Base-by-base conservation (phyloP, 1,140 invertebrate genomes). In the Eriosoma lanigerum region DNA sequence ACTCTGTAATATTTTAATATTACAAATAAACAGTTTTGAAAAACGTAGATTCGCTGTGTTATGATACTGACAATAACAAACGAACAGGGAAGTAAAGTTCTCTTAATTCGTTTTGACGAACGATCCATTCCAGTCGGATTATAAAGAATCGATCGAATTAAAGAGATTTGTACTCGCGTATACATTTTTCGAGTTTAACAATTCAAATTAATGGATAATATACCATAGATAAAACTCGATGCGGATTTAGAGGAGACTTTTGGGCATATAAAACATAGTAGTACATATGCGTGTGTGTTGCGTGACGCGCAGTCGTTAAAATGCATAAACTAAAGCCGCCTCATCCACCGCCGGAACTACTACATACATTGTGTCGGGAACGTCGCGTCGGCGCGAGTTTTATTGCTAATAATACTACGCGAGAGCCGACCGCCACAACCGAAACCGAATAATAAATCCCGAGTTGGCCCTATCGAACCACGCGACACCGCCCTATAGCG, bases 261-360 rank as follows among this genome's bases (percentile, higher is more conserved):
- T 58, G 32, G 50, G 52, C 32, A 17, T 56, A 46, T 46, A 75
- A 58, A 75, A 56, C 29, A 56, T 12, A 12, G 46, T 48, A 10
- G 46, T 48, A 10, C 46, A 15, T 21, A 5, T 24, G 46, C 15
- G 46, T 52, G 68, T 52, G 48, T 44, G 73, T 76, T 21, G 73
- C 73, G 75, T 78, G 75, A 78, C 56, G 38, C 54, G 54, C 75
- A 38, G 32, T 56, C 75, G 75, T 78, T 78, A 78, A 78, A 78
- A 62, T 38, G 75, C 75, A 29, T 78, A 62, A 62, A 62, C 56
- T 48, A 62, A 62, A 62, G 56, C 75, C 75, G 56, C 38, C 5
- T 24, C 17, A n/a, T 24, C 50, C 6, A 4, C 52, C 12, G n/a
- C n/a, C n/a, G n/a, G n/a, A n/a, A n/a, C n/a, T n/a, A n/a, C n/a